These are phyloP conservation scores for Montipora capitata DNA, from an alignment of 92 coral and sea anemone genomes.

Conservation along the genomic window DNA sequence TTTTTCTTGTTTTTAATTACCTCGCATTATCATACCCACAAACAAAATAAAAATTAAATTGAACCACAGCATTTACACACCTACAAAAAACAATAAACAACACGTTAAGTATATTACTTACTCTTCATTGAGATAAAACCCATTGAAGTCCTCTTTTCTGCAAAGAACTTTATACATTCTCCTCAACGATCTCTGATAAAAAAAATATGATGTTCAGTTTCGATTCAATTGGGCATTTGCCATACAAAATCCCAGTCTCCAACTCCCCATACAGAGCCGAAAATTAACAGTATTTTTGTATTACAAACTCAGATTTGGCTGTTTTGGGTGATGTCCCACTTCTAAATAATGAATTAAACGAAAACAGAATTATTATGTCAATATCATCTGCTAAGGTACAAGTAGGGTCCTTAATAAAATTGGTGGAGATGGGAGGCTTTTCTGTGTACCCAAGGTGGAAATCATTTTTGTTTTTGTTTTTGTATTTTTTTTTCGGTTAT, in stretches of 20 bases:
- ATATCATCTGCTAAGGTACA: constrained; percentile 6
- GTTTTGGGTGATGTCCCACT: constrained; percentile 18
- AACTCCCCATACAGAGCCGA: constrained; percentile 20
- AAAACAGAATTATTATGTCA: constrained; percentile 1
- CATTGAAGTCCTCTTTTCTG: constrained; percentile 62
- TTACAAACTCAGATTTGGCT: constrained; percentile 12
- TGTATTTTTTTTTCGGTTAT: background rate
- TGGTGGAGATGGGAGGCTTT: background rate
- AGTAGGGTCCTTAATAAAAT: background rate
- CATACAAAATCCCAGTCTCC: constrained; percentile 33
- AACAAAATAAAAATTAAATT: background rate
- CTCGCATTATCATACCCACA: background rate
- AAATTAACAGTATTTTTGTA: background rate
- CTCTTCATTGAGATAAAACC: constrained; percentile 57
- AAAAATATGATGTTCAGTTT: constrained; percentile 8
- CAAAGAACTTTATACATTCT: constrained; percentile 45
- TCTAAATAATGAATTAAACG: constrained; percentile 2
- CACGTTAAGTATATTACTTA: constrained; percentile 30
- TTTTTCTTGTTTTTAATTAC: background rate
- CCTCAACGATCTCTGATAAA: constrained; percentile 54
- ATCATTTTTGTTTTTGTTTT: background rate
- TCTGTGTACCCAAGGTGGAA: constrained; percentile 23
- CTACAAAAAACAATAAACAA: background rate
- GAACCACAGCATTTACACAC: constrained; percentile 25
- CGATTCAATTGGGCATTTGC: constrained; percentile 30